These are phyloP conservation scores for Pangasianodon gigas DNA, from an alignment of 2,113 vertebrate genomes.

Conservation along the genomic window DNA sequence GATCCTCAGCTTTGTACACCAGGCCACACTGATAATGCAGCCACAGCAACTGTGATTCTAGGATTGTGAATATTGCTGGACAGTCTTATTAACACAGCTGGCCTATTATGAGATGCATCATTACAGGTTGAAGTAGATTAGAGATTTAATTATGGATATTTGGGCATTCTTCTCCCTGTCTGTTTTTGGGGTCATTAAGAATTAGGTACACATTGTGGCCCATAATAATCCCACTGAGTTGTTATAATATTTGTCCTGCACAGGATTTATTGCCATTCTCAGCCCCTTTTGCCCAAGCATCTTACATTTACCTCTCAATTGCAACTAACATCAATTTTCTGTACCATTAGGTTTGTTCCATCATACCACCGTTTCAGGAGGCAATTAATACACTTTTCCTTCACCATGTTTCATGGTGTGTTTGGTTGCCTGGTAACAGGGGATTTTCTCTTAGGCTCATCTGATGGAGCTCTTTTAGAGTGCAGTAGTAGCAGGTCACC, in stretches of 20 bases:
- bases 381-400: conserved; percentile 32
- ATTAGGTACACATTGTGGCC: conserved; percentile 1
- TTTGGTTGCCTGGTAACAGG: conserved; percentile 55
- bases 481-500: conserved; percentile 31
- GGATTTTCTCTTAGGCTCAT: conserved; percentile 40
- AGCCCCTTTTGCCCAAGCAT: not conserved
- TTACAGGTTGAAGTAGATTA: conserved; percentile 35
- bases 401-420: conserved; percentile 39
- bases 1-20: not conserved
- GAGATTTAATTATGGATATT: conserved; percentile 40
- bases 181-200: not conserved
- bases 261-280: not conserved
- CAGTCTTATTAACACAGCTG: conserved; percentile 20
- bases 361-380: conserved; percentile 34
- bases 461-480: conserved; percentile 36
- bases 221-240: conserved; percentile 3
- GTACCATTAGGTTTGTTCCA: conserved; percentile 31
- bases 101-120: conserved; percentile 34
- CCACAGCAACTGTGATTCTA: not conserved
- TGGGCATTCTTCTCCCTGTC: not conserved
- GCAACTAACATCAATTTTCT: conserved; percentile 18
- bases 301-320: not conserved
- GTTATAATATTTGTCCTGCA: not conserved
- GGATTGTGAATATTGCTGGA: conserved; percentile 28
- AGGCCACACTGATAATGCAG: not conserved